Conservation (phyloP, 2,888 invertebrate genomes). For the Luffia ferchaultella region DNA sequence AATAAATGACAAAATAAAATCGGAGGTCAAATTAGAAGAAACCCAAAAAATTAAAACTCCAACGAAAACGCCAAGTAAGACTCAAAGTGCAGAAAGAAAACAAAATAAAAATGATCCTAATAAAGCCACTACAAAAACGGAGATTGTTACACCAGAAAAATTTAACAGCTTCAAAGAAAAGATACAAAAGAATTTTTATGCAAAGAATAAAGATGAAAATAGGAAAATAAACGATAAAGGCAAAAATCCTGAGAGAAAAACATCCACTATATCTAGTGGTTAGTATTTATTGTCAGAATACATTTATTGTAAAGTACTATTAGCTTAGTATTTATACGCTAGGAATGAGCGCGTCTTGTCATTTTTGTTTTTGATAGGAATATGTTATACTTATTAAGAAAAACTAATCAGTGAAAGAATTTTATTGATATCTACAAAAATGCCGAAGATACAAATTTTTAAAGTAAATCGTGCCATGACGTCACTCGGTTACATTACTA, state of each 20-base stretch:
- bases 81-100: conserved; percentile 9
- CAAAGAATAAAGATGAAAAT: neutral
- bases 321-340: no score
- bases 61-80: conserved; percentile 6
- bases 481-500: no score
- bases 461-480: no score
- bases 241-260: neutral
- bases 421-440: no score
- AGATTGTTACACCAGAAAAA: conserved; percentile 3
- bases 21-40: neutral
- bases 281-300: neutral
- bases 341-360: no score
- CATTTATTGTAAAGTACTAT: no score
- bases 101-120: conserved; percentile 3
- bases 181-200: conserved; percentile 9
- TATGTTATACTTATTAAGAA: no score
- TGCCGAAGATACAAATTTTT: no score
- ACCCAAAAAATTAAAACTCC: conserved; percentile 1
- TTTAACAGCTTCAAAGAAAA: conserved; percentile 8
- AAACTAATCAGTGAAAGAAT: no score
- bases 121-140: conserved; percentile 7
- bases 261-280: neutral
- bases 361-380: no score
- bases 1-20: neutral
- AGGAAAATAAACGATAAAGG: neutral